phyloP scores from a whole-genome alignment of 2,113 vertebrate species.

The Ceuthmochares aereus region DNA sequence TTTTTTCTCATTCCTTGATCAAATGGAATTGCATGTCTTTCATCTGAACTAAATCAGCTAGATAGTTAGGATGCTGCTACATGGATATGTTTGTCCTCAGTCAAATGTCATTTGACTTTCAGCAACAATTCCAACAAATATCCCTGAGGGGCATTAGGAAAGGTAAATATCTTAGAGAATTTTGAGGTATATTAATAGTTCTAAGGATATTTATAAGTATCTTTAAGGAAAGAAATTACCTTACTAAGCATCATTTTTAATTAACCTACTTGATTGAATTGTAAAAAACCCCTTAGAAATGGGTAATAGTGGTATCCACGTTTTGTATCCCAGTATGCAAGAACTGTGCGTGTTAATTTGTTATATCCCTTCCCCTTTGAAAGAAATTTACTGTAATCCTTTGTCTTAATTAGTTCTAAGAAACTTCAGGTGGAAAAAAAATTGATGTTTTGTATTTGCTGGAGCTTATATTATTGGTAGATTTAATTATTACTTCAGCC shows the following conservation, averaged over 20 bases:
- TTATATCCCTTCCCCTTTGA: neutral
- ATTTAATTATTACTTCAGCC: conserved; percentile 39
- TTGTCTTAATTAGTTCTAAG: neutral
- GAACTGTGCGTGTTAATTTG: neutral
- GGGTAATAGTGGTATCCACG: neutral
- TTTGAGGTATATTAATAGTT: neutral
- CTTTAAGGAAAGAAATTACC: neutral
- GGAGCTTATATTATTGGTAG: neutral
- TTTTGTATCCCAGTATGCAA: neutral
- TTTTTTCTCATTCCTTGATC: neutral
- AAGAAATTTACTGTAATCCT: neutral
- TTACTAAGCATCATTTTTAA: neutral
- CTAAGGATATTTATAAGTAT: neutral
- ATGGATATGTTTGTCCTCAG: neutral
- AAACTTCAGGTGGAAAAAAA: neutral
- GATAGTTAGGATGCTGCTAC: neutral
- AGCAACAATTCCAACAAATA: neutral
- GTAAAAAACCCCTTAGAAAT: neutral
- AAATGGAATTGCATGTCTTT: too few species aligned
- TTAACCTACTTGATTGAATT: neutral
- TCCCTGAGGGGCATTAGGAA: neutral
- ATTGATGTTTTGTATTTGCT: neutral
- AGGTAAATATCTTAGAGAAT: neutral
- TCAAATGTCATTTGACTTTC: neutral
- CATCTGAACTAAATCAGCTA: too few species aligned